phyloP scores from a whole-genome alignment of 2,113 vertebrate species.

The Platanista minor region DNA sequence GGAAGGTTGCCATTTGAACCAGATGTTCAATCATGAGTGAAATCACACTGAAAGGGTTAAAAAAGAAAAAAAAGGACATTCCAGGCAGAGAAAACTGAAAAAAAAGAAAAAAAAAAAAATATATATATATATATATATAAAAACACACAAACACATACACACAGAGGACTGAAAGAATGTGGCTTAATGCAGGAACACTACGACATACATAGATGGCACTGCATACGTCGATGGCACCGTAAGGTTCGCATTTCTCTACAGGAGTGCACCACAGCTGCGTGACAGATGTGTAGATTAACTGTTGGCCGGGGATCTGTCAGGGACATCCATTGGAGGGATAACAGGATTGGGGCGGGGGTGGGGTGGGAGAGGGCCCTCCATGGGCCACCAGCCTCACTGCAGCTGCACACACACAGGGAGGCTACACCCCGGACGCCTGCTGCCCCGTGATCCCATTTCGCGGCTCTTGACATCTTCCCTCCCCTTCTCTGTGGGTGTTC shows the following conservation, averaged over 20 bases:
- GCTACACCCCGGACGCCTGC: not conserved
- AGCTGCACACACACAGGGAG: not conserved
- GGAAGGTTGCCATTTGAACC: not conserved
- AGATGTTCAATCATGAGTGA: not conserved
- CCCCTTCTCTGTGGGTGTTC: not conserved
- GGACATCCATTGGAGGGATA: accelerated
- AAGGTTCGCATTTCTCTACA: not conserved
- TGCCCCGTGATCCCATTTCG: not conserved
- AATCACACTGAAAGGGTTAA: not conserved
- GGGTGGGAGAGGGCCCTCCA: not conserved
- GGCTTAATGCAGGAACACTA: not conserved
- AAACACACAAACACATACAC: no score
- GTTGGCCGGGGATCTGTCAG: not conserved
- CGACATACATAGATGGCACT: no score
- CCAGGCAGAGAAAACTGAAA: not conserved
- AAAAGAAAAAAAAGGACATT: not conserved
- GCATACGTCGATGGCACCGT: not conserved
- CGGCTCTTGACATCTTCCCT: not conserved
- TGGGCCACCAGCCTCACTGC: not conserved
- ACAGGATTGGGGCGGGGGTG: no score
- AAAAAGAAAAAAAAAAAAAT: not conserved
- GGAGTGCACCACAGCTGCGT: not conserved
- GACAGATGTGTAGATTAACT: not conserved
- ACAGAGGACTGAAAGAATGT: not conserved
- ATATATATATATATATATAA: accelerated